Conservation (phyloP, 2,888 invertebrate species). For the Chelonus formosanus region DNA sequence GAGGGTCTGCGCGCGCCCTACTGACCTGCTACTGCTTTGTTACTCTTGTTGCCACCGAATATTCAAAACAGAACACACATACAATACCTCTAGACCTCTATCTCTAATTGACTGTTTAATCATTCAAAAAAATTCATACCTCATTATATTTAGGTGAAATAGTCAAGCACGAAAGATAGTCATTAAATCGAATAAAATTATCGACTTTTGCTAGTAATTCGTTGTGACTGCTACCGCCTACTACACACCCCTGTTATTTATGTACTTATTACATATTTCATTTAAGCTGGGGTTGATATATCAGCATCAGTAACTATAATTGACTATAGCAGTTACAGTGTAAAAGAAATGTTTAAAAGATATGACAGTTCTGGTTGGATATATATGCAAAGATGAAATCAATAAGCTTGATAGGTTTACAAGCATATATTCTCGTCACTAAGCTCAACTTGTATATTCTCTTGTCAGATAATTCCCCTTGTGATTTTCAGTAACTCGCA, state of each 20-base stretch:
- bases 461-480: slow-evolving; percentile 3
- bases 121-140: slow-evolving; percentile 19
- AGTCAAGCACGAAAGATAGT: slow-evolving; percentile 6
- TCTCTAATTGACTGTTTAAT: slow-evolving; percentile 24
- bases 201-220: neutral
- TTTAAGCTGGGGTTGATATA: neutral
- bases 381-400: slow-evolving; percentile 24
- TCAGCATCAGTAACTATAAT: neutral
- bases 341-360: neutral
- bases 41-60: slow-evolving; percentile 38
- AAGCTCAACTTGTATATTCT: slow-evolving; percentile 1
- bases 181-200: slow-evolving; percentile 6
- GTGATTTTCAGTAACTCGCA: slow-evolving; percentile 1
- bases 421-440: slow-evolving; percentile 26
- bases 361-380: slow-evolving; percentile 1
- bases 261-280: neutral
- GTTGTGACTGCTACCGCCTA: neutral
- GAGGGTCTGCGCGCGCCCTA: slow-evolving; percentile 32
- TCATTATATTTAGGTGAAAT: neutral
- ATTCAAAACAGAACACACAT: slow-evolving; percentile 26
- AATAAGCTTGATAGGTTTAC: slow-evolving; percentile 30
- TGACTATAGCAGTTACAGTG: neutral
- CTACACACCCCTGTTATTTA: neutral
- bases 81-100: slow-evolving; percentile 2
- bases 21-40: slow-evolving; percentile 37